Base-by-base conservation (phyloP, 2,797 vertebrate genomes). In the Rhabdomys pumilio region DNA sequence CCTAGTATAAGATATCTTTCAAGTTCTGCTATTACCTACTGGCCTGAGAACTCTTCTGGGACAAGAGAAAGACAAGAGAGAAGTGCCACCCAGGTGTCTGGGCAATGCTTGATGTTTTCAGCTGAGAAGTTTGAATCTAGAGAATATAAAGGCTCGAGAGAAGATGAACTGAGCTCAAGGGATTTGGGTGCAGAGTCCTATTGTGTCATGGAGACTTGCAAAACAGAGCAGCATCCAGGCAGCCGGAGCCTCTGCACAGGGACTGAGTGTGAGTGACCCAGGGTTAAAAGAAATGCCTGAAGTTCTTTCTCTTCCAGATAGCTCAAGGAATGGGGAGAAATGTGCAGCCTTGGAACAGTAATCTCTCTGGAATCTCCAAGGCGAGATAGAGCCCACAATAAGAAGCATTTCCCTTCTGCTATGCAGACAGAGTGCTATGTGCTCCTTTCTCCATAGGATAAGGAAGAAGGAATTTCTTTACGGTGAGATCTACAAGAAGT, bases 201-300 rank as follows among this genome's bases (percentile, higher is more conserved):
- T 92, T 29, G 31, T 94, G 93, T 89, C 87, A 94, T 90, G 91
- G 94, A 96, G 77, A 80, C 53, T 85, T 95, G 65, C 91, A 97
- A 95, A 98, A 92, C 89, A 95, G 95, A 38, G 61, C 7, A 89
- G 53, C 26, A 67, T 63, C 57, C 61, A 44, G 47, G 72, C 53
- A 77, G 63, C 29, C 29, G 41, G 76, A 65, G 69, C 50, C 61
- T 92, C 67, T 89, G n/a, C 13, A 94, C 41, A 95, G 93, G 69
- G 94, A 95, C 0, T 72, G 6, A 93, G 79, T 75, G 47, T 26
- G 86, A 53, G 47, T 26, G 86, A 53, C 41, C 90, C 57, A 80
- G 77, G 76, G 83, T 83, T 72, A 85, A 67, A 88, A 96, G 86
- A 57, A 82, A 95, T 59, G 57, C 20, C 59, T 47, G 31, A 96